Percentiles rank a stretch among this genome's conserved stretches.
Conservation (phyloP, 2,113 vertebrate genomes). For the Megaleporinus macrocephalus region DNA sequence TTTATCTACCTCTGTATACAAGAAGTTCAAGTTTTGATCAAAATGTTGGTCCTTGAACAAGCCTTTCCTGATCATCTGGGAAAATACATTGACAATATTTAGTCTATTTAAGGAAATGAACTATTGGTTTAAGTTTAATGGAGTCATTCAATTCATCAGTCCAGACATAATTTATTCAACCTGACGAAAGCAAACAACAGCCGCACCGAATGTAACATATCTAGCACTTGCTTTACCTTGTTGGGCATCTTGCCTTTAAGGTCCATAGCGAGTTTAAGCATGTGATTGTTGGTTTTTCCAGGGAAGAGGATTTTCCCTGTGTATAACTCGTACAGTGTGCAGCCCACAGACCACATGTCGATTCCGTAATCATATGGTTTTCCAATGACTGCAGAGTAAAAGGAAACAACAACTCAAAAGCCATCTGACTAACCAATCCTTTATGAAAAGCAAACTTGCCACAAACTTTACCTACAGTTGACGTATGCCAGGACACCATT, state of each 20-base stretch:
- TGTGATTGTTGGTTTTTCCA: conserved; percentile 98
- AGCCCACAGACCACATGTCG: conserved; percentile 99
- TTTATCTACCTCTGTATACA: conserved; percentile 99
- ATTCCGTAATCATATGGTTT: conserved; percentile 99
- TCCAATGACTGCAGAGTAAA: conserved; percentile 87
- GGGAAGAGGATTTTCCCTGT: conserved; percentile 97
- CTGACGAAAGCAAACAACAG: neutral
- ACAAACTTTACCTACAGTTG: too few species aligned
- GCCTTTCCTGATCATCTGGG: conserved; percentile 98
- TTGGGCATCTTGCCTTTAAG: conserved; percentile 99
- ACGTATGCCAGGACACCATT: too few species aligned
- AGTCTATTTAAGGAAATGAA: neutral
- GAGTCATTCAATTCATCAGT: neutral
- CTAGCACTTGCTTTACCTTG: conserved; percentile 80
- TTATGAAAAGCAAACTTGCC: too few species aligned
- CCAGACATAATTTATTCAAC: too few species aligned
- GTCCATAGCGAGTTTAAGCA: conserved; percentile 99
- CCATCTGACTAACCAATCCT: neutral
- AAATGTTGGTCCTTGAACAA: conserved; percentile 99
- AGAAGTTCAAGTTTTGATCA: conserved; percentile 99
- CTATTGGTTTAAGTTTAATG: neutral
- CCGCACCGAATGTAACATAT: neutral
- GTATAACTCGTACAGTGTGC: conserved; percentile 97
- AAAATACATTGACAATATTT: conserved; percentile 45
- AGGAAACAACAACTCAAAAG: neutral